These are phyloP conservation scores for Xenus cinereus DNA, from an alignment of 2,113 vertebrate species.

Conservation along the genomic window DNA sequence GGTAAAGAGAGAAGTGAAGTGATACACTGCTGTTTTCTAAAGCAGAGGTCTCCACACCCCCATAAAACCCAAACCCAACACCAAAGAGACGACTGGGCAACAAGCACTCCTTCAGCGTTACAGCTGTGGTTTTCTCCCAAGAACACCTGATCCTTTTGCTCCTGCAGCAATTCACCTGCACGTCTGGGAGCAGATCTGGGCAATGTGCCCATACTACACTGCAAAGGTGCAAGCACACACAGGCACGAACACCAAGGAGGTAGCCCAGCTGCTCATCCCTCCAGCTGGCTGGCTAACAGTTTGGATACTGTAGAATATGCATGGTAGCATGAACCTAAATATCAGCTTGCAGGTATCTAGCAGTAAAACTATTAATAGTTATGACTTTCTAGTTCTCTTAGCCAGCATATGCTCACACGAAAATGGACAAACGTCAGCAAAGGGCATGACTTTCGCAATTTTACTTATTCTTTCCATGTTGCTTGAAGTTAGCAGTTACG, in stretches of 20 bases:
- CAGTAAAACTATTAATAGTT: background rate
- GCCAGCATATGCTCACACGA: too few relatives aligned
- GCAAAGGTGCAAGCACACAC: rapidly evolving
- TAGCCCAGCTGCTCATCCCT: background rate
- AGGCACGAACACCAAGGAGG: background rate
- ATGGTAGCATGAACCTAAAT: background rate
- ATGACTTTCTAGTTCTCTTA: background rate
- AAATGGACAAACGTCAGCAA: background rate
- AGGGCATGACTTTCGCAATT: background rate
- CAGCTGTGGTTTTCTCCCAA: background rate
- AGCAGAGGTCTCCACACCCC: background rate
- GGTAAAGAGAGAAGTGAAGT: background rate
- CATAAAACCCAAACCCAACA: background rate
- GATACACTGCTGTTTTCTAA: background rate
- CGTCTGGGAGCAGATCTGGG: background rate
- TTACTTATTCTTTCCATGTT: background rate
- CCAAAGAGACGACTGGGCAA: background rate
- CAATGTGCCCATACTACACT: rapidly evolving
- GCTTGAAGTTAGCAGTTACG: background rate
- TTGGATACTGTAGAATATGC: background rate
- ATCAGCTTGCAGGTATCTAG: background rate
- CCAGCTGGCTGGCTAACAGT: background rate
- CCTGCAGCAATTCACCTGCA: background rate
- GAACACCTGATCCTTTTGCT: background rate
- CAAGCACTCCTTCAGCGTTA: background rate